Evolutionary conservation across 2,797 vertebrate genomes (phyloP), one percentile per base, ranked within the genome.

Genomic region (Melopsittacus undulatus): DNA sequence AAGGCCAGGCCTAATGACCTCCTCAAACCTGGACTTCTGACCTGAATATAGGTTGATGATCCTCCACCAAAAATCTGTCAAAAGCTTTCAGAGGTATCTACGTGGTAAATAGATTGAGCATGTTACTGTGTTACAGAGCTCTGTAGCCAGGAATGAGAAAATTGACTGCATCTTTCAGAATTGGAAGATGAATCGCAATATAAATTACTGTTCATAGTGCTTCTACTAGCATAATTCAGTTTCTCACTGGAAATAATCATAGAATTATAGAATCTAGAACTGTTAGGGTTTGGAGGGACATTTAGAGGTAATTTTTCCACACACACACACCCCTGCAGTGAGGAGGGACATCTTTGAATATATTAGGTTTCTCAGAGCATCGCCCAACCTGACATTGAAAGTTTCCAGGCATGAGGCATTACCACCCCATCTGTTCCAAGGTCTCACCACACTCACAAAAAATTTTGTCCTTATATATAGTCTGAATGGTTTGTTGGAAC

Each of bases 281-380:
- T 43, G 7, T 48, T 67, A 70, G 19, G 4, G 3, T 5, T 81
- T 13, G 7, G 3, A 67, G 13, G 7, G 22, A 42, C 13, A 3
- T 59, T 46, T 59, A 38, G 46, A 83, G 8, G 15, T 40, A 13
- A 19, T 46, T 6, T 42, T 19, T 64, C n/a, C 63, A 72, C 9
- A 1, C 0, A 40, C 38, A 57, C 54, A 56, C 27, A 2, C 1
- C 2, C 5, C 11, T 23, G 29, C 36, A 27, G 7, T 22, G 2
- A 32, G 9, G 0, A 2, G 26, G 12, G 57, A 11, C 16, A 67
- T 4, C 13, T 64, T 32, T 24, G 59, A 30, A 10, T 6, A 11
- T 7, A 66, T 18, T 36, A 57, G 4, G 5, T 54, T 63, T 2
- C 13, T 84, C 34, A 45, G 19, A 89, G 10, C 6, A 2, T 8